Evolutionary conservation across 1,140 invertebrate species (phyloP).

Genomic region (Daktulosphaira vitifoliae): DNA sequence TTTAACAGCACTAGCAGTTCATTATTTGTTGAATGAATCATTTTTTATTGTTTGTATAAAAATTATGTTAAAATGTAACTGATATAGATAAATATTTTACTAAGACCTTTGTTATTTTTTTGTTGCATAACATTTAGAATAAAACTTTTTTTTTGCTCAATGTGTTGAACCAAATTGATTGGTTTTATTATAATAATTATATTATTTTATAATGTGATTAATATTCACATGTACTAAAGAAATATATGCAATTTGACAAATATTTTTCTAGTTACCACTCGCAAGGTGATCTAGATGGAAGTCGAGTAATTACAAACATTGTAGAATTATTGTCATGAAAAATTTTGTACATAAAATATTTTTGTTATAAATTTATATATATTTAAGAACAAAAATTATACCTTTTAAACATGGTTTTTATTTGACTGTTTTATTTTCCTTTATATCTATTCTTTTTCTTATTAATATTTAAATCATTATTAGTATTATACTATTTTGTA

Average conservation of each 20-base stretch:
- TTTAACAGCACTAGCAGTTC: constrained; percentile 28
- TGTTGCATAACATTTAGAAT: constrained; percentile 30
- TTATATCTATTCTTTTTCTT: too few species aligned
- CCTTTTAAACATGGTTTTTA: constrained; percentile 30
- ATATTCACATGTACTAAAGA: too few species aligned
- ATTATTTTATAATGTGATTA: constrained; percentile 6
- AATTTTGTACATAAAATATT: constrained; percentile 33
- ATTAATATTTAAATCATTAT: too few species aligned
- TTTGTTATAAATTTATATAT: constrained; percentile 33
- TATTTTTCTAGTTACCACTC: constrained; percentile 32
- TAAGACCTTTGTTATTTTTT: constrained; percentile 30
- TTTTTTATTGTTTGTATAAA: constrained; percentile 16
- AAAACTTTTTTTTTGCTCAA: constrained; percentile 32
- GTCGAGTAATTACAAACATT: constrained; percentile 14
- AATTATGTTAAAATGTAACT: constrained; percentile 27
- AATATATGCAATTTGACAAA: too few species aligned
- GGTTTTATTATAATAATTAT: constrained; percentile 24
- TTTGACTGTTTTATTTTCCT: constrained; percentile 6
- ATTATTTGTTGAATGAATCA: constrained; percentile 21
- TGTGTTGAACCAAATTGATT: constrained; percentile 25
- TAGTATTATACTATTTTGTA: too few species aligned
- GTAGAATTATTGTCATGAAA: constrained; percentile 11
- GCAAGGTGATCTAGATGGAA: constrained; percentile 31
- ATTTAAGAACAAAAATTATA: constrained; percentile 33
- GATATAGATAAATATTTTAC: constrained; percentile 16